Percentiles rank a stretch among this genome's conserved stretches.
These are phyloP conservation scores for Chironomus tentans DNA, from an alignment of 2,888 invertebrate species.

Conservation along the genomic window DNA sequence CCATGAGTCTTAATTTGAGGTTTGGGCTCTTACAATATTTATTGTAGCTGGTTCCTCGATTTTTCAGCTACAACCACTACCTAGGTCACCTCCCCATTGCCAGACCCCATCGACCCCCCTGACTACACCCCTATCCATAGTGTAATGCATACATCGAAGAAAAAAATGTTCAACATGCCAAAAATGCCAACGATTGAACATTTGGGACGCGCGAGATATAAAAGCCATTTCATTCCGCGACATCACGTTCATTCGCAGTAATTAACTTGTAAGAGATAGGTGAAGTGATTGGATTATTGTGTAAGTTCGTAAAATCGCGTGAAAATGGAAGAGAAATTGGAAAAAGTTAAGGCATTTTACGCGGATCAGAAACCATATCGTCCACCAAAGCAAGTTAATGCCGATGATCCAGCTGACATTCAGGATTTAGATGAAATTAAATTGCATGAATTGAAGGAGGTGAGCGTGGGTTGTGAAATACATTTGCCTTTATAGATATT, in stretches of 20 bases:
- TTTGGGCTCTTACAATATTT: too few species aligned
- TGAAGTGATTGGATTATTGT: background rate
- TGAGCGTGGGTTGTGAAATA: constrained; percentile 32
- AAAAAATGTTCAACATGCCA: background rate
- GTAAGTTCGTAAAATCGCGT: background rate
- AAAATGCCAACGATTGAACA: background rate
- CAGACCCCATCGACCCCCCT: too few species aligned
- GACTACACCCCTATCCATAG: background rate
- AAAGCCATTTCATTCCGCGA: background rate
- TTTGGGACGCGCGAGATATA: background rate
- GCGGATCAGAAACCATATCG: constrained; percentile 32
- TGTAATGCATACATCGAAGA: background rate
- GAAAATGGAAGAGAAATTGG: constrained; percentile 1
- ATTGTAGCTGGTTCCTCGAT: too few species aligned
- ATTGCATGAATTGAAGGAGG: constrained; percentile 56
- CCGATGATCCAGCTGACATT: constrained; percentile 43
- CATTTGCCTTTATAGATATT: too few species aligned
- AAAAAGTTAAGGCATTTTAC: constrained; percentile 2
- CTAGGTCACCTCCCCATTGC: too few species aligned
- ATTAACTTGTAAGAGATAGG: constrained; percentile 8
- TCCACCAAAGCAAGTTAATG: constrained; percentile 36
- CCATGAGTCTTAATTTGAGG: too few species aligned
- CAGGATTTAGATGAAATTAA: constrained; percentile 52
- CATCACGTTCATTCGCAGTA: constrained; percentile 10
- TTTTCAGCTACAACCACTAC: too few species aligned